These are phyloP conservation scores for Epistrophe eligans DNA, from an alignment of 2,888 invertebrate species.

Conservation along the genomic window DNA sequence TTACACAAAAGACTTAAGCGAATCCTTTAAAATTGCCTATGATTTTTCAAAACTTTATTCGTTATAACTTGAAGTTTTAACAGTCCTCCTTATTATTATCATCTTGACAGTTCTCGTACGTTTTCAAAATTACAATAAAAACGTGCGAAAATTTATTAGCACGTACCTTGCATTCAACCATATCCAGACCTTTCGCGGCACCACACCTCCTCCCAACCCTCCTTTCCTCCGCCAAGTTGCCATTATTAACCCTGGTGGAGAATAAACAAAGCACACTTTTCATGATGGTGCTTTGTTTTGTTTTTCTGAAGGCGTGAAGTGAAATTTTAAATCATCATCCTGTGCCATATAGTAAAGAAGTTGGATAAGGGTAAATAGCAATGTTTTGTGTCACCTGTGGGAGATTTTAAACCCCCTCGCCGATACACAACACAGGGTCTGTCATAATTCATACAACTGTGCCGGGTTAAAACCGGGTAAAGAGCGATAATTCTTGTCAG, in stretches of 20 bases:
- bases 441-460: slow-evolving; percentile 68
- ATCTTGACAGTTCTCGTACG: slow-evolving; percentile 80
- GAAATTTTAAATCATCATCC: slow-evolving; percentile 70
- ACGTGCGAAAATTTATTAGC: slow-evolving; percentile 83
- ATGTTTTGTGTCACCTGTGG: slow-evolving; percentile 76
- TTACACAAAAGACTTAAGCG: slow-evolving; percentile 1
- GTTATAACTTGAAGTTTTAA: slow-evolving; percentile 55
- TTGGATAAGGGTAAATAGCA: slow-evolving; percentile 13
- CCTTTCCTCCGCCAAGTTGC: background rate
- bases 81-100: slow-evolving; percentile 75
- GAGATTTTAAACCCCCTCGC: slow-evolving; percentile 7
- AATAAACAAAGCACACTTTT: slow-evolving; percentile 73
- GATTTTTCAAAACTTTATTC: slow-evolving; percentile 64
- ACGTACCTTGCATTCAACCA: slow-evolving; percentile 75
- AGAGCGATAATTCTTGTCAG: slow-evolving; percentile 78
- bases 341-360: background rate
- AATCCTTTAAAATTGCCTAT: slow-evolving; percentile 32
- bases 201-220: too few relatives aligned
- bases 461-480: slow-evolving; percentile 75
- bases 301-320: slow-evolving; percentile 68
- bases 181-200: background rate
- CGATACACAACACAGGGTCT: background rate
- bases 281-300: slow-evolving; percentile 50
- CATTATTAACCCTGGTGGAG: slow-evolving; percentile 57
- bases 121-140: slow-evolving; percentile 80